A percentile compares a stretch with the other conserved stretches of the same genome.
Evolutionary conservation across 2,113 vertebrate genomes (phyloP).

Genomic region (Lophotis ruficrista): DNA sequence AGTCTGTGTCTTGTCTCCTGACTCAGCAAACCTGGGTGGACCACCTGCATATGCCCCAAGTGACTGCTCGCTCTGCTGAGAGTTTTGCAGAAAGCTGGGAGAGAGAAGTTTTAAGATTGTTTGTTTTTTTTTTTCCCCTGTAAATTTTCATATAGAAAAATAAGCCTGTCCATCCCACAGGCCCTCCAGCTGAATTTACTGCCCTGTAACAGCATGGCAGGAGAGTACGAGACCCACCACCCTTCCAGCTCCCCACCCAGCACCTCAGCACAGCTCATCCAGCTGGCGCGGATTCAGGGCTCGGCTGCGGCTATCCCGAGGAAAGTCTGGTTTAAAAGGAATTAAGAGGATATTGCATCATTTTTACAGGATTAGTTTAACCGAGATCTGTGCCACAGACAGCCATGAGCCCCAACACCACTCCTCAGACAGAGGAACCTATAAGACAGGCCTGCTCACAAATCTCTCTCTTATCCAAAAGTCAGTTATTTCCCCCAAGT

Average conservation of each 20-base stretch:
- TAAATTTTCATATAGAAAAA: background rate
- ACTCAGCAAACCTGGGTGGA: background rate
- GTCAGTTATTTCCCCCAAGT: background rate
- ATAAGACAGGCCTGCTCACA: background rate
- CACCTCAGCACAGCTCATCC: background rate
- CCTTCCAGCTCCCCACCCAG: background rate
- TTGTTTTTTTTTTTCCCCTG: rapidly evolving
- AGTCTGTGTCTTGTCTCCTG: background rate
- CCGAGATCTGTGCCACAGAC: background rate
- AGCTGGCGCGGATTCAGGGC: rapidly evolving
- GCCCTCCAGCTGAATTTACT: background rate
- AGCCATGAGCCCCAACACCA: rapidly evolving
- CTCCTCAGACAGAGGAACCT: background rate
- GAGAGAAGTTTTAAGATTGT: background rate
- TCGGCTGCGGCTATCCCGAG: background rate
- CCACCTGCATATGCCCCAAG: background rate
- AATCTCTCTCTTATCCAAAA: background rate
- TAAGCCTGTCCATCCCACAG: background rate
- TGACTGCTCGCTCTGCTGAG: background rate
- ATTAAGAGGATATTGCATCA: background rate
- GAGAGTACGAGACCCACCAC: background rate
- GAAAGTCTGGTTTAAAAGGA: background rate
- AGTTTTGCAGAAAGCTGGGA: background rate
- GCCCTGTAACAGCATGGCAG: rapidly evolving
- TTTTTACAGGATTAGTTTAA: background rate